Percentiles rank a stretch among this genome's conserved stretches.
Conservation (phyloP, 1,140 invertebrate genomes). For the Sarcophaga bullata region DNA sequence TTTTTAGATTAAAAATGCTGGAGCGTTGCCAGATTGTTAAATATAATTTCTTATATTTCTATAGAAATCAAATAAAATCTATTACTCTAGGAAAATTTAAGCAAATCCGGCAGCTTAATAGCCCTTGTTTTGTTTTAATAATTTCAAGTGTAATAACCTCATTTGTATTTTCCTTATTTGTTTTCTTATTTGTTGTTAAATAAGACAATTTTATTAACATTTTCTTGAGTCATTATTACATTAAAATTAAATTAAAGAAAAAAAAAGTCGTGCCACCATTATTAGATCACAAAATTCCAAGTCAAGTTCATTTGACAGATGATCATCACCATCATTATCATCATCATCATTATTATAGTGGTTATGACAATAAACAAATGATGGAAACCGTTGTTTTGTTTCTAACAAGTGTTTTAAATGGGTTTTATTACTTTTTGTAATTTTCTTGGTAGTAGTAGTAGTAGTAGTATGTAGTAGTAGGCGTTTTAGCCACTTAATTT, state of each 20-base stretch:
- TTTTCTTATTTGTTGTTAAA: not conserved
- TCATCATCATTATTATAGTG: not conserved
- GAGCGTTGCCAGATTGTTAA: too few species aligned
- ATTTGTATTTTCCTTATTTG: too few species aligned
- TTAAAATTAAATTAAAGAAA: not conserved
- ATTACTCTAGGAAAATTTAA: too few species aligned
- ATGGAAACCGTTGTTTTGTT: not conserved
- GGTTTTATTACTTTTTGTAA: not conserved
- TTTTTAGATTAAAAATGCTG: too few species aligned
- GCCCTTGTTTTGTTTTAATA: too few species aligned
- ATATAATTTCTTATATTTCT: too few species aligned
- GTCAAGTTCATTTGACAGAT: not conserved
- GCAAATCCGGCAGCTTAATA: too few species aligned
- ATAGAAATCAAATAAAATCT: too few species aligned
- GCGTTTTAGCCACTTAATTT: slow-evolving; percentile 1
- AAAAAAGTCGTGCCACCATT: not conserved
- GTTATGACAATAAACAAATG: not conserved
- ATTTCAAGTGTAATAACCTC: too few species aligned
- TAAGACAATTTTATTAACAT: not conserved
- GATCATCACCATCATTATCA: not conserved
- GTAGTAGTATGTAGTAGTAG: not conserved
- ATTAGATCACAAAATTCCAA: slow-evolving; percentile 1
- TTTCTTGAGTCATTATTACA: not conserved
- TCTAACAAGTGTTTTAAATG: not conserved
- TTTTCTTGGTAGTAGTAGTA: not conserved